These are phyloP conservation scores for Alligator sinensis DNA, from an alignment of 2,113 vertebrate species.

Conservation along the genomic window DNA sequence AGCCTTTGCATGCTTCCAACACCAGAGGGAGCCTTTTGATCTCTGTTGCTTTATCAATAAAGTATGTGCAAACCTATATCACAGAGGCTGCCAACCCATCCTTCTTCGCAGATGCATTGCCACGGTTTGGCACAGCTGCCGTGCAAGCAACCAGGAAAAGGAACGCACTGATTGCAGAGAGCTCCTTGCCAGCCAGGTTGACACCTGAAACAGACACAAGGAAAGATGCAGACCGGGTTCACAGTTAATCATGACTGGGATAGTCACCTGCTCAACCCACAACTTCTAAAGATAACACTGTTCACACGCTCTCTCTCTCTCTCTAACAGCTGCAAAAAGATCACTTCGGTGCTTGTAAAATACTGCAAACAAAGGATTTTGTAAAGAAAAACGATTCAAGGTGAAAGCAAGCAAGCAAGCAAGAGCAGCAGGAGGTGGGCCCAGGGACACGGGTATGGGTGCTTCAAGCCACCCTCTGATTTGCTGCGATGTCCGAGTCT, in stretches of 20 bases:
- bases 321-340: neutral
- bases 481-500: neutral
- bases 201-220: constrained; percentile 82
- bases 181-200: constrained; percentile 92
- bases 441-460: no score
- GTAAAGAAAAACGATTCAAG: neutral
- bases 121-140: constrained; percentile 90
- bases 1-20: neutral
- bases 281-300: neutral
- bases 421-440: no score
- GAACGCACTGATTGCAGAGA: constrained; percentile 88
- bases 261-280: neutral
- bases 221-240: neutral
- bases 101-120: constrained; percentile 91
- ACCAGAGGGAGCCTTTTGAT: constrained; percentile 71
- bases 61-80: constrained; percentile 86
- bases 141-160: constrained; percentile 88
- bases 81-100: constrained; percentile 92
- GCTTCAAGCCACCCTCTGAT: neutral
- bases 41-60: neutral
- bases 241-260: constrained; percentile 14
- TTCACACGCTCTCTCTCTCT: no score
- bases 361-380: neutral
- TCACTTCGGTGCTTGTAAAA: neutral
- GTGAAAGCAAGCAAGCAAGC: neutral